Conservation (phyloP, 2,113 vertebrate species). For the Sinocyclocheilus anophthalmus region DNA sequence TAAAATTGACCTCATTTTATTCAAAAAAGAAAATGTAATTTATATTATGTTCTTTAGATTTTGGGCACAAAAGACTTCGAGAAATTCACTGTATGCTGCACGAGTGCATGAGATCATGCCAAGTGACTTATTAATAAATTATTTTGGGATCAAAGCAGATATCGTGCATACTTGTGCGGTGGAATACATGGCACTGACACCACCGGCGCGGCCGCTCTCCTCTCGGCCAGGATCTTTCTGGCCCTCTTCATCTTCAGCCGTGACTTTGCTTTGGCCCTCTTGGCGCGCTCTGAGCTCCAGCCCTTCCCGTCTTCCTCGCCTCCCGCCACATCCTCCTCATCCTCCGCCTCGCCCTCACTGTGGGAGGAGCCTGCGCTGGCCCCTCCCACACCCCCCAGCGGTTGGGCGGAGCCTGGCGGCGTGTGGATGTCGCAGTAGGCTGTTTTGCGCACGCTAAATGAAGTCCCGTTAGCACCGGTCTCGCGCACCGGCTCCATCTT, state of each 20-base stretch:
- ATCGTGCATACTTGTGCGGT: conserved; percentile 83
- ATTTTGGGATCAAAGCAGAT: background rate
- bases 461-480: conserved; percentile 94
- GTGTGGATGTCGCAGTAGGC: conserved; percentile 99
- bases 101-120: too few species aligned
- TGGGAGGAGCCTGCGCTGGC: conserved; percentile 82
- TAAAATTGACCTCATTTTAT: too few species aligned
- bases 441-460: conserved; percentile 96
- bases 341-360: conserved; percentile 92
- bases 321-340: conserved; percentile 90
- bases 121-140: too few species aligned
- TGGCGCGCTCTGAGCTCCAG: conserved; percentile 95
- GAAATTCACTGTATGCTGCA: too few species aligned
- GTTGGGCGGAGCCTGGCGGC: conserved; percentile 85
- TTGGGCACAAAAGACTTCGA: too few species aligned
- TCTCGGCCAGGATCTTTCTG: conserved; percentile 94
- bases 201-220: conserved; percentile 92
- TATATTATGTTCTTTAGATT: too few species aligned
- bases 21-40: too few species aligned
- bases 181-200: conserved; percentile 98
- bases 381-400: conserved; percentile 72
- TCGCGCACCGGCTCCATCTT: conserved; percentile 99
- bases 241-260: conserved; percentile 98
- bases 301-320: conserved; percentile 94
- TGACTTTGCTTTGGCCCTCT: conserved; percentile 97